These are phyloP conservation scores for Henricia sp. DNA, from an alignment of 53 echinoderm and acorn worm species.

Conservation along the genomic window DNA sequence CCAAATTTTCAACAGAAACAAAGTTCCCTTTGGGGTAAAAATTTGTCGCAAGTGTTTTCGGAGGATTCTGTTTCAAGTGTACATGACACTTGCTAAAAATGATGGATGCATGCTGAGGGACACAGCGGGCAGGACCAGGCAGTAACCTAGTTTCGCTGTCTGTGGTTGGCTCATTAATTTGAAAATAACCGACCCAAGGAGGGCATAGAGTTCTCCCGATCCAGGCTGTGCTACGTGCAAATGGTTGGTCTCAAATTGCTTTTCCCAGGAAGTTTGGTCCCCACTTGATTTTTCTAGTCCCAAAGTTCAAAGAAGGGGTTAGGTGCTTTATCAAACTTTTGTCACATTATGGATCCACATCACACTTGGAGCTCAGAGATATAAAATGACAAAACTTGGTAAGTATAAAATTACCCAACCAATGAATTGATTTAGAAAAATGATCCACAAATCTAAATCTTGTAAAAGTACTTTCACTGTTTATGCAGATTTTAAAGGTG, in stretches of 20 bases:
- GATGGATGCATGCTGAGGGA: constrained; percentile 23
- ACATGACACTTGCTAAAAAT: constrained; percentile 33
- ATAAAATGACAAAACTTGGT: background rate
- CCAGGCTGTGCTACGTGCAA: no score
- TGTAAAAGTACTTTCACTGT: background rate
- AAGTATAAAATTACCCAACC: background rate
- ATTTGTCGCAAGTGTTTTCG: constrained; percentile 6
- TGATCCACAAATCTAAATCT: background rate
- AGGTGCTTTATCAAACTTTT: no score
- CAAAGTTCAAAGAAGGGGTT: no score
- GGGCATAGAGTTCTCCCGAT: background rate
- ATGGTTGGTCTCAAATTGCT: constrained; percentile 4
- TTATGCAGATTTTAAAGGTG: background rate
- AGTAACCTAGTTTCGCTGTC: constrained; percentile 33
- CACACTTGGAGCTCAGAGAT: no score
- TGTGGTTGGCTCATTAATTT: constrained; percentile 40
- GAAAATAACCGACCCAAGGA: background rate
- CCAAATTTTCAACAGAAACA: no score
- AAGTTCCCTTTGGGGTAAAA: no score
- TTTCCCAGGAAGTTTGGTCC: background rate
- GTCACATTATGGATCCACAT: no score
- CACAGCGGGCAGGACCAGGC: constrained; percentile 13
- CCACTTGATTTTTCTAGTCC: background rate
- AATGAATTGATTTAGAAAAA: background rate
- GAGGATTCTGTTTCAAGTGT: constrained; percentile 37